Evolutionary conservation across 2,113 vertebrate species (phyloP).

Genomic region (Gnathonemus longibarbis): DNA sequence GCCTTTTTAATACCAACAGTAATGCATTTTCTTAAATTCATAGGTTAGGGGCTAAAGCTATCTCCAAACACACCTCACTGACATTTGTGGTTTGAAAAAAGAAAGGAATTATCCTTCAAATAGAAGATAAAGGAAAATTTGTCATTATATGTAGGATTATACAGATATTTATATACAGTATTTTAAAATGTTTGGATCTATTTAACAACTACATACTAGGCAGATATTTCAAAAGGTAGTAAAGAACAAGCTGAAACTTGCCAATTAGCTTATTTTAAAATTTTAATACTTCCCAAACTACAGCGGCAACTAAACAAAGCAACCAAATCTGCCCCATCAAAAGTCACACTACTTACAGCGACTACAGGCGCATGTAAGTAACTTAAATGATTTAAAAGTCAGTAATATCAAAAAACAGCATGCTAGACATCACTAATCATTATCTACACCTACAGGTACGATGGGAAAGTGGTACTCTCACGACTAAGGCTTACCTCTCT

Average conservation of each 20-base stretch:
- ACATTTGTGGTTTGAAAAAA: not conserved
- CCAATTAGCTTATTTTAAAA: not conserved
- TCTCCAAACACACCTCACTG: not conserved
- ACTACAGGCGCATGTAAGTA: not conserved
- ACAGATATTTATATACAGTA: not conserved
- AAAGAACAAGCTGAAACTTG: not conserved
- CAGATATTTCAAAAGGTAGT: not conserved
- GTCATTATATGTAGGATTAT: not conserved
- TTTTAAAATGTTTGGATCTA: not conserved
- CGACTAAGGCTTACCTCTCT: not conserved
- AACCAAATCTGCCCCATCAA: not conserved
- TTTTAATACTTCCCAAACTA: not conserved
- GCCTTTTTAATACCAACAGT: not conserved
- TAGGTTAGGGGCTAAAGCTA: not conserved
- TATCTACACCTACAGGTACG: not conserved
- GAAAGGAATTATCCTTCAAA: not conserved
- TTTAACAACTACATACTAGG: not conserved
- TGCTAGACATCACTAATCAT: not conserved
- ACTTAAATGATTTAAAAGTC: not conserved
- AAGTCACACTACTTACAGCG: not conserved
- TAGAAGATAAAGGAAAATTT: not conserved
- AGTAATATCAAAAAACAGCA: not conserved
- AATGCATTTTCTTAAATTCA: not conserved
- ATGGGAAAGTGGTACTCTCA: not conserved
- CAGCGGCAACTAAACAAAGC: not conserved